These are phyloP conservation scores for Lasaia peninsularis DNA, from an alignment of 1,140 invertebrate genomes.

Conservation along the genomic window DNA sequence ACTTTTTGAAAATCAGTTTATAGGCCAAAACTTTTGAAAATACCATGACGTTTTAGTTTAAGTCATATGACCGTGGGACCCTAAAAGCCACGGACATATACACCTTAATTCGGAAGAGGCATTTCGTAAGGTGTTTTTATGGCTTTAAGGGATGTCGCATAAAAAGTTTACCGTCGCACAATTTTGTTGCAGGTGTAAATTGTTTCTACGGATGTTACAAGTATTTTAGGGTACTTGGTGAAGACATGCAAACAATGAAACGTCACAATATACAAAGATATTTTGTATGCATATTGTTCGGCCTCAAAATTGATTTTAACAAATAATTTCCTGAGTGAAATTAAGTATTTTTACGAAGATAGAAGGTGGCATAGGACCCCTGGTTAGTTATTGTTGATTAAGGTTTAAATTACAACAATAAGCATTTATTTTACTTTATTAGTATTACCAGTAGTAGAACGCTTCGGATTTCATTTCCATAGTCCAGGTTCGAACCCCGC, in stretches of 20 bases:
- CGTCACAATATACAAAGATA: background rate
- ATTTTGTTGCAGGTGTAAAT: conserved; percentile 52
- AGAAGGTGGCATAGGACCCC: background rate
- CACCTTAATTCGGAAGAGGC: conserved; percentile 32
- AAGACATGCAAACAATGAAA: background rate
- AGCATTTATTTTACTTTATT: background rate
- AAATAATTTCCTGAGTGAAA: background rate
- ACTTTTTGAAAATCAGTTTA: no score
- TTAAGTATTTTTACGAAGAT: background rate
- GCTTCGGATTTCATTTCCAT: no score
- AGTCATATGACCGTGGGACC: background rate
- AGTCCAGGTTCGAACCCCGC: no score
- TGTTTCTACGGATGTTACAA: conserved; percentile 25
- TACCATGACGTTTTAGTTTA: background rate
- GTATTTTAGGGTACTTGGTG: background rate
- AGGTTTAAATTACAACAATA: no score
- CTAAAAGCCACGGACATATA: conserved; percentile 35
- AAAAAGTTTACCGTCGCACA: conserved; percentile 35
- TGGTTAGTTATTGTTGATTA: background rate
- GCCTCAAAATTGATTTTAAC: background rate
- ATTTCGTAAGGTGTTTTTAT: conserved; percentile 55
- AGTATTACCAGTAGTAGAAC: no score
- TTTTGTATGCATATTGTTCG: background rate
- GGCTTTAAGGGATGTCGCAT: conserved; percentile 25
- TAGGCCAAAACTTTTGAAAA: no score